Evolutionary conservation across 1,140 invertebrate species (phyloP).

Genomic region (Heliconius hermathena): DNA sequence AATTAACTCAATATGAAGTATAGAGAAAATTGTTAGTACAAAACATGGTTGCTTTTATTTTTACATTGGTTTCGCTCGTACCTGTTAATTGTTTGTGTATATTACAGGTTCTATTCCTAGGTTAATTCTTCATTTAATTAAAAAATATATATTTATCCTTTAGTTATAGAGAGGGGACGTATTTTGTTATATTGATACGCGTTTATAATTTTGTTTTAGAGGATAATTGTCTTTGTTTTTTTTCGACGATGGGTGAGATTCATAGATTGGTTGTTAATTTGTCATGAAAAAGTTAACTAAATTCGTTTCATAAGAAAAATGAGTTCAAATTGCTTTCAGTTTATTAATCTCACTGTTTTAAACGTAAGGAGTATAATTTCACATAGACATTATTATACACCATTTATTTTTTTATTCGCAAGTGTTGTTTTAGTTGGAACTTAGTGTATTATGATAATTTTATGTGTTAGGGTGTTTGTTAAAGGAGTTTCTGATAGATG

Average conservation of each 20-base stretch:
- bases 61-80: conserved; percentile 61
- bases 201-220: conserved; percentile 11
- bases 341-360: neutral
- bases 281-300: neutral
- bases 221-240: neutral
- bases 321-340: neutral
- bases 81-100: conserved; percentile 52
- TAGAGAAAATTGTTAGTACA: conserved; percentile 57
- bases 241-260: neutral
- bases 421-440: conserved; percentile 30
- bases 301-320: neutral
- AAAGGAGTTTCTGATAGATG: neutral
- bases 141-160: conserved; percentile 26
- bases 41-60: conserved; percentile 51
- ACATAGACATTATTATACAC: conserved; percentile 10
- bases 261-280: neutral
- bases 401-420: conserved; percentile 31
- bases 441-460: conserved; percentile 10
- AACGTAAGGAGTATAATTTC: neutral
- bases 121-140: conserved; percentile 36
- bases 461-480: conserved; percentile 16
- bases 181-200: neutral
- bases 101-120: conserved; percentile 45
- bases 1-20: conserved; percentile 20
- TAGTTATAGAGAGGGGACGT: neutral